Base-by-base conservation (phyloP, 2,888 invertebrate genomes). In the Scaptomyza polygonia region DNA sequence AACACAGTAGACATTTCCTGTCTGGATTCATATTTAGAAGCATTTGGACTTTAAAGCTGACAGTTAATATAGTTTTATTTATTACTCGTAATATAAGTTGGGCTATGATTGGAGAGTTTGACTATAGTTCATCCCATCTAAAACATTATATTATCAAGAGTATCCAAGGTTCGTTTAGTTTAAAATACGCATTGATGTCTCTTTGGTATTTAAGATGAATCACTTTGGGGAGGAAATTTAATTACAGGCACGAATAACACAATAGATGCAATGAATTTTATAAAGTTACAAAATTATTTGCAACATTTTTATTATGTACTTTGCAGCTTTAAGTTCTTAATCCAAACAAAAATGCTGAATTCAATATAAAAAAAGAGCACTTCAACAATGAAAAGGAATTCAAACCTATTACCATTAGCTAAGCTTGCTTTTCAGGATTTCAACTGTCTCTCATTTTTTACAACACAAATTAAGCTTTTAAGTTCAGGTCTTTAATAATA, bases 241-340 rank as follows among this genome's bases (percentile, higher is more conserved):
- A 72, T 64, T 58, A 49, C 3, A 55, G 30, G 40, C 57, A 61
- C 57, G 52, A 40, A 47, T n/a, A 29, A 32, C 8, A 44, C 34
- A 57, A 43, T 47, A 29, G 49, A 27, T 29, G 43, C 48, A 57
- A 59, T 57, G 34, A 66, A 32, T 57, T 76, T 47, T 53, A 39
- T 54, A 27, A 51, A 56, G 48, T 61, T 45, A 21, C 32, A 14
- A 48, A 29, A 18, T 34, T 39, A 18, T 27, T 16, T 21, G 7
- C n/a, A 45, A 43, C 34, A 7, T 27, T n/a, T 9, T 1, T 14
- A 5, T 5, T 29, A 3, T 30, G 11, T 34, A 32, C 5, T 29
- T 42, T 36, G 16, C 29, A 18, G 16, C 29, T 12, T 18, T 48
- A 34, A 6, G 32, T 25, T 66, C 18, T 21, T 18, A 32, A 25